Conservation (phyloP, 2,113 vertebrate species). For the Brachyhypopomus occidentalis region DNA sequence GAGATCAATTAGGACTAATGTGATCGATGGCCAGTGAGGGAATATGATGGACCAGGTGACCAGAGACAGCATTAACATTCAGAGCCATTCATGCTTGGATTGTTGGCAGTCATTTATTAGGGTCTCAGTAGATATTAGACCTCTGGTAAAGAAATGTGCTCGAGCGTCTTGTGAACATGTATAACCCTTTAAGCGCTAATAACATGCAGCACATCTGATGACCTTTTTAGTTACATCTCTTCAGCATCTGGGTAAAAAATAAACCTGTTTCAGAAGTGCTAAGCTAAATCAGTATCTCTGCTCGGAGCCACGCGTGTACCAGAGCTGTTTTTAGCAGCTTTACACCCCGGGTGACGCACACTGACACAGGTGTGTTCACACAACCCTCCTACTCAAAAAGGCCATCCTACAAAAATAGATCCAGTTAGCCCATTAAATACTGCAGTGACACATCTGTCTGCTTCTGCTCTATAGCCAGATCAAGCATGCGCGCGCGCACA, state of each 20-base stretch:
- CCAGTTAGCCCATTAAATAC: slow-evolving; percentile 20
- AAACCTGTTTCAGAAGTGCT: background rate
- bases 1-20: background rate
- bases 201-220: background rate
- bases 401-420: slow-evolving; percentile 39
- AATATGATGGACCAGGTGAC: background rate
- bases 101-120: slow-evolving; percentile 1
- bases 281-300: slow-evolving; percentile 22
- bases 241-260: slow-evolving; percentile 19
- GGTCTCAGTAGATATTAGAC: background rate
- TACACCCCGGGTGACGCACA: slow-evolving; percentile 47
- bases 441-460: slow-evolving; percentile 18
- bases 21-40: background rate
- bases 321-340: slow-evolving; percentile 45
- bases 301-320: slow-evolving; percentile 1
- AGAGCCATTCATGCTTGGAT: background rate
- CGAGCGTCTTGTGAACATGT: background rate
- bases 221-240: background rate
- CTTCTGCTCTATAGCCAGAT: background rate
- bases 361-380: slow-evolving; percentile 22
- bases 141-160: background rate
- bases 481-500: slow-evolving; percentile 2
- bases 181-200: background rate
- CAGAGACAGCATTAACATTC: background rate
- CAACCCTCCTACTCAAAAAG: slow-evolving; percentile 30